Evolutionary conservation across 1,140 invertebrate species (phyloP).

Genomic region (Drosophila bifasciata): DNA sequence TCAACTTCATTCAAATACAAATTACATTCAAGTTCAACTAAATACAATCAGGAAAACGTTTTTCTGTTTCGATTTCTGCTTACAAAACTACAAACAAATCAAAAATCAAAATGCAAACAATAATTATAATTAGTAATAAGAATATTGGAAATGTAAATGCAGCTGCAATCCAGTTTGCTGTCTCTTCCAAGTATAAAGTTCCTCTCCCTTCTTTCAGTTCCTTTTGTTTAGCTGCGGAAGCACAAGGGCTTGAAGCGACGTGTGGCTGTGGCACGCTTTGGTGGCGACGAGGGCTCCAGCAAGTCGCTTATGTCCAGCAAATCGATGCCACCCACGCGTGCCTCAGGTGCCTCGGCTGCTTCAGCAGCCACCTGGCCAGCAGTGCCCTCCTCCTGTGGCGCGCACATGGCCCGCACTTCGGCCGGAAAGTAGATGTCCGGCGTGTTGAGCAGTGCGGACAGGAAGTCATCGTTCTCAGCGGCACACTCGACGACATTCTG

Average conservation of each 20-base stretch:
- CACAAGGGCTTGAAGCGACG: neutral
- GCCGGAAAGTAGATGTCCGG: conserved; percentile 61
- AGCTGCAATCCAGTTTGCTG: no score
- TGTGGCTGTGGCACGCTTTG: conserved; percentile 15
- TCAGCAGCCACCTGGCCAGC: neutral
- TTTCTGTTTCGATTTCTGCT: no score
- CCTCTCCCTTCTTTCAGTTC: no score
- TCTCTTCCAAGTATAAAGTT: no score
- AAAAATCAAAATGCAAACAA: no score
- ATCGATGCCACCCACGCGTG: neutral
- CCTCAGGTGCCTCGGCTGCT: no score
- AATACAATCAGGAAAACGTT: no score
- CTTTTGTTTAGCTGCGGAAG: conserved; percentile 13
- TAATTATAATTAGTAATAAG: no score
- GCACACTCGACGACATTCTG: conserved; percentile 32
- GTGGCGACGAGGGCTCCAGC: conserved; percentile 57
- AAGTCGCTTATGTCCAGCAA: conserved; percentile 35
- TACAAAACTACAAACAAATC: no score
- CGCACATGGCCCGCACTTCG: conserved; percentile 45
- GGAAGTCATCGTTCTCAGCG: conserved; percentile 43
- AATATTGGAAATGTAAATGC: no score
- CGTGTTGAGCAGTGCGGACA: conserved; percentile 32
- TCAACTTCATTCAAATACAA: no score
- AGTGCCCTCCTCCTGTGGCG: neutral
- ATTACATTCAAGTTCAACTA: no score